Evolutionary conservation across 2,888 invertebrate species (phyloP), one percentile per base, ranked within the genome.

Genomic region (Pachydiplax longipennis): DNA sequence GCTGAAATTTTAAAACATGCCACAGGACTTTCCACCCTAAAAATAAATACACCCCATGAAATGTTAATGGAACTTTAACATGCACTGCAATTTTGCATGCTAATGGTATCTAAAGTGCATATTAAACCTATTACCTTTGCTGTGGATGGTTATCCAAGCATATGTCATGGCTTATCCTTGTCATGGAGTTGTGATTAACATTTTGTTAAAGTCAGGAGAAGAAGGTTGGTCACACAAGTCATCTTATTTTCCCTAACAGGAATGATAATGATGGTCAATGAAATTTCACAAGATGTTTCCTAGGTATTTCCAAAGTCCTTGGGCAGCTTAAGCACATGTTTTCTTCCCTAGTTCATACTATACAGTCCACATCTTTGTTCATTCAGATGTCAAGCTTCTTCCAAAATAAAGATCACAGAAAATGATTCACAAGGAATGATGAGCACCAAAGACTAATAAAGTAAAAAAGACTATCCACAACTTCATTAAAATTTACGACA

Each of bases 61-160:
- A 58, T 58, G 58, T 18, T 35, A 37, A 22, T 35, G 37, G 61
- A 87, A 87, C 31, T 37, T 25, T 12, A 22, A 15, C 87, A 87
- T 87, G 61, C 87, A 65, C 2, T 5, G 73, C 12, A 37, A 61
- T 65, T 31, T 53, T 25, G 58, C 61, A 61, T 61, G 87, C 87
- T 53, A 87, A 87, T 61, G 40, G 25, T 58, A 61, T 83, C 37
- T 1, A 12, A 37, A 87, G 37, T 61, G 65, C 65, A 87, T 61
- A 65, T 61, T 61, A 87, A 87, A 87, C 65, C 87, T 65, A 87
- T 87, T 87, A 87, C 87, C 87, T 87, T 61, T 87, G 61, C 35
- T 87, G 37, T 35, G 61, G 87, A 61, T 61, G 87, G 58, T 87
- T 87, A 65, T 87, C 87, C 87, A 87, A 87, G 87, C 37, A 53